Percentiles rank a stretch among this genome's conserved stretches.
phyloP scores from a whole-genome alignment of 2,113 vertebrate species.

The Corydoras maculifer region DNA sequence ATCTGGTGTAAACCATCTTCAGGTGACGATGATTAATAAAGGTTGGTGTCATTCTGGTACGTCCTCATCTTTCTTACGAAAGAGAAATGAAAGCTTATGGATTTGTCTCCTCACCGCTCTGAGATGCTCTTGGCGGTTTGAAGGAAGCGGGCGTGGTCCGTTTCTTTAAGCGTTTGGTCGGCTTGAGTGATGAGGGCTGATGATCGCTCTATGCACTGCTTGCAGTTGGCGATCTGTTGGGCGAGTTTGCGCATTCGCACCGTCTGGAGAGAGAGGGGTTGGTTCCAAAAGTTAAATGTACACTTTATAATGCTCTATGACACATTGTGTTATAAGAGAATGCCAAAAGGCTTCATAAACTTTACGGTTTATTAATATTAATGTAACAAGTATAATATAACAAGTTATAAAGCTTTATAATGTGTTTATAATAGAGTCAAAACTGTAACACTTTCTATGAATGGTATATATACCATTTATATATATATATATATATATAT shows the following conservation, averaged over 20 bases:
- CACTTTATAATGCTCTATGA: no score
- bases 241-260: slow-evolving; percentile 88
- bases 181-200: slow-evolving; percentile 94
- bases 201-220: slow-evolving; percentile 93
- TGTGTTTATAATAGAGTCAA: no score
- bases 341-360: no score
- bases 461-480: no score
- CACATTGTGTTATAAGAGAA: no score
- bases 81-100: not conserved
- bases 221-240: slow-evolving; percentile 93
- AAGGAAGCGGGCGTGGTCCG: slow-evolving; percentile 86
- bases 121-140: slow-evolving; percentile 93
- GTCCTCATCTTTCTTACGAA: not conserved
- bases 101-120: slow-evolving; percentile 74
- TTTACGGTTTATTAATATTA: no score
- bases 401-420: no score
- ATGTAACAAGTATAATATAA: no score
- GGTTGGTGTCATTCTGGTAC: not conserved
- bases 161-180: slow-evolving; percentile 91
- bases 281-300: no score
- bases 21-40: not conserved
- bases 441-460: no score
- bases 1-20: not conserved
- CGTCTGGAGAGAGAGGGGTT: slow-evolving; percentile 61
- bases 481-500: no score